These are phyloP conservation scores for Scleropages formosus DNA, from an alignment of 2,797 vertebrate species.

Conservation along the genomic window DNA sequence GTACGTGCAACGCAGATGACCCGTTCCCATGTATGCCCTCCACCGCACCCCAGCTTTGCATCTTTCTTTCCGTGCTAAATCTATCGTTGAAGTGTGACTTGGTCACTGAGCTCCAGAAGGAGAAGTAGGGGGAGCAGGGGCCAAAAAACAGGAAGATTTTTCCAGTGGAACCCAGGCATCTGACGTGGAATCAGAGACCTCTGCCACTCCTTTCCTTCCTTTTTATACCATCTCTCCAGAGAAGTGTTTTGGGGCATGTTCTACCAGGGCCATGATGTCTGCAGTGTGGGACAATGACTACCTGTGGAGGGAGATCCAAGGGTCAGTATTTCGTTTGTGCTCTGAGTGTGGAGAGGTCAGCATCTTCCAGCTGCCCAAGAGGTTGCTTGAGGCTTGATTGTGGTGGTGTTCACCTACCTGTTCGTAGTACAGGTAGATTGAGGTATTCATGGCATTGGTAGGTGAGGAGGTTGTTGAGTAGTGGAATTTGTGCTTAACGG, in stretches of 20 bases:
- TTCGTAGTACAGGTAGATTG: too few species aligned
- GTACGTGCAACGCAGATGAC: not conserved
- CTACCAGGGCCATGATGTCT: conserved; percentile 47
- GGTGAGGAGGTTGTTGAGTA: too few species aligned
- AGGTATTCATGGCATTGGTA: too few species aligned
- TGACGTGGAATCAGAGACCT: conserved; percentile 12
- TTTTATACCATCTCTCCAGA: conserved; percentile 23
- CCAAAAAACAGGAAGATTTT: not conserved
- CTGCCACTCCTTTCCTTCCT: not conserved
- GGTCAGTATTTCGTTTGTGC: conserved; percentile 57
- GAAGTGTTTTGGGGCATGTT: conserved; percentile 39
- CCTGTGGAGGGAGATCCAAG: conserved; percentile 70
- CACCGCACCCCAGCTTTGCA: not conserved
- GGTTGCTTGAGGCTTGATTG: not conserved
- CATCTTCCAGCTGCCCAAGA: not conserved
- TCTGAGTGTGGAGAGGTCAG: not conserved
- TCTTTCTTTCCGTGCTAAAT: conserved; percentile 46
- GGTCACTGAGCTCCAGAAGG: conserved; percentile 7
- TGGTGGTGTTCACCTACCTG: not conserved
- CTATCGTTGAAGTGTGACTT: conserved; percentile 43
- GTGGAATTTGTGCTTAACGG: too few species aligned
- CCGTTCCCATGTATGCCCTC: conserved; percentile 20
- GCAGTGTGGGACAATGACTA: conserved; percentile 59
- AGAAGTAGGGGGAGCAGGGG: not conserved
- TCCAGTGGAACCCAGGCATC: conserved; percentile 23